Conservation (phyloP, 2,113 vertebrate genomes). For the Plestiodon gilberti region DNA sequence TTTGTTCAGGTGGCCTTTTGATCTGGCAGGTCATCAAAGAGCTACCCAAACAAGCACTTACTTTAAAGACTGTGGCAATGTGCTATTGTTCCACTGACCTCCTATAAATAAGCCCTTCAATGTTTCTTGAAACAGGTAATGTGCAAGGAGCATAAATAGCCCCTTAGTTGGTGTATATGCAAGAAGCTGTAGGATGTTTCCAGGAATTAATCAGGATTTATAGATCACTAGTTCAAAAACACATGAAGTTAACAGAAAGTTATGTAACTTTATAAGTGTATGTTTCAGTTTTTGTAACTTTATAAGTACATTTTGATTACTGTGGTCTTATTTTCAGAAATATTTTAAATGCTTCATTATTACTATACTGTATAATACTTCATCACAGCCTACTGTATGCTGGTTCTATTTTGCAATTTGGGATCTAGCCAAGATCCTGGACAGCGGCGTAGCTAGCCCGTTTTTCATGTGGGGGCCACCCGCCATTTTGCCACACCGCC, state of each 20-base stretch:
- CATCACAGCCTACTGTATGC: too few relatives aligned
- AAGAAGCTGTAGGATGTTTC: too few relatives aligned
- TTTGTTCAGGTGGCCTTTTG: neutral
- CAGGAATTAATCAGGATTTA: neutral
- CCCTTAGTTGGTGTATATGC: neutral
- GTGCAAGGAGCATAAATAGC: neutral
- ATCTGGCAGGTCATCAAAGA: neutral
- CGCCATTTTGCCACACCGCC: too few relatives aligned
- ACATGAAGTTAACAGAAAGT: neutral
- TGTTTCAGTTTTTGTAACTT: neutral
- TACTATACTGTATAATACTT: neutral
- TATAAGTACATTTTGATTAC: too few relatives aligned
- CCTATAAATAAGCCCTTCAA: neutral
- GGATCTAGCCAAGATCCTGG: too few relatives aligned
- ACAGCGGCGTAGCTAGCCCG: too few relatives aligned
- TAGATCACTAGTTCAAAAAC: neutral
- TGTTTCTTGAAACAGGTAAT: neutral
- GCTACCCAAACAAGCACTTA: neutral
- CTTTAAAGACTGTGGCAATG: neutral
- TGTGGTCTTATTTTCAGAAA: neutral
- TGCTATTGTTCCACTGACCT: conserved; percentile 13
- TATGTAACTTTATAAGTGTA: neutral
- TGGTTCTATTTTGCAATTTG: too few relatives aligned
- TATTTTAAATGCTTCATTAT: neutral
- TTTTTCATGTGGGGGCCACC: too few relatives aligned